phyloP scores from a whole-genome alignment of 2,797 vertebrate genomes.

The Melanotaenia trifasciata region DNA sequence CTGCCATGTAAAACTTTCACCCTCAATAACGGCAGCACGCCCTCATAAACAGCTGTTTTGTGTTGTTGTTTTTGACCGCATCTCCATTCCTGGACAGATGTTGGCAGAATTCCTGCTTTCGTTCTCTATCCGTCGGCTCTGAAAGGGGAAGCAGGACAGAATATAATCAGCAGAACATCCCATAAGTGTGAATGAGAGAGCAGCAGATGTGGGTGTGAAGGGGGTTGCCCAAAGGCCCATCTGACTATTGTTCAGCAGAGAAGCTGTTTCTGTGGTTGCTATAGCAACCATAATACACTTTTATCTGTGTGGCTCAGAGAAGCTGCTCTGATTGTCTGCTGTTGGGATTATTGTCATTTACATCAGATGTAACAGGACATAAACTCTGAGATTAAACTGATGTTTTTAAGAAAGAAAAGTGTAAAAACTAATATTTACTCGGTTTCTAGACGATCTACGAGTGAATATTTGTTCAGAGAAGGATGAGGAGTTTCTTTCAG shows the following conservation, averaged over 20 bases:
- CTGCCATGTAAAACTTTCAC: not conserved
- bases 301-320: constrained; percentile 86
- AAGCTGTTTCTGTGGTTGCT: constrained; percentile 92
- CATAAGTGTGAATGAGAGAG: constrained; percentile 89
- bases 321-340: constrained; percentile 52
- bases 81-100: constrained; percentile 73
- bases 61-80: constrained; percentile 1
- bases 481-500: constrained; percentile 59
- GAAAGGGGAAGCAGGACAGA: constrained; percentile 77
- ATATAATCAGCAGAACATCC: constrained; percentile 86
- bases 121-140: constrained; percentile 69
- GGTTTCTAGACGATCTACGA: not conserved
- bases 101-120: constrained; percentile 77
- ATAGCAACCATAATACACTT: constrained; percentile 91
- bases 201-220: constrained; percentile 93
- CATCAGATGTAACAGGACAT: not conserved
- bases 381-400: not conserved
- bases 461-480: constrained; percentile 21
- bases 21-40: constrained; percentile 14
- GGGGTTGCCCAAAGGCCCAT: constrained; percentile 71
- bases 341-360: not conserved
- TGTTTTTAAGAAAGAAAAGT: not conserved
- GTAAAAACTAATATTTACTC: not conserved
- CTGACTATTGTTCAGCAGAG: constrained; percentile 85
- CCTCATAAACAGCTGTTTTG: constrained; percentile 5